Percentiles rank a stretch among this genome's conserved stretches.
These are phyloP conservation scores for Balaeniceps rex DNA, from an alignment of 2,113 vertebrate species.

Conservation along the genomic window DNA sequence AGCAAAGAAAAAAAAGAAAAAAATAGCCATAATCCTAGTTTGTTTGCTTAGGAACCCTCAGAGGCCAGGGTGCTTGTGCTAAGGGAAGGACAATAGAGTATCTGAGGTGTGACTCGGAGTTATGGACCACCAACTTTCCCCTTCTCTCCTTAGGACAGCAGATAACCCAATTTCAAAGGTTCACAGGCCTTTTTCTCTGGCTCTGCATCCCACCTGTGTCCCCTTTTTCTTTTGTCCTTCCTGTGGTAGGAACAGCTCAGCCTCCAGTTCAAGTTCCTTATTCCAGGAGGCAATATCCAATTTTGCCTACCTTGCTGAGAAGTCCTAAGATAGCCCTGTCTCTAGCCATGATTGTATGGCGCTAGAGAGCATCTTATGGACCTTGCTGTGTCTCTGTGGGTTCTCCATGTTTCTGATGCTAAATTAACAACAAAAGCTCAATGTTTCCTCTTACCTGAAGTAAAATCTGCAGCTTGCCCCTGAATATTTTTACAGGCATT, in stretches of 20 bases:
- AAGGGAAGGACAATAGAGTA: not conserved
- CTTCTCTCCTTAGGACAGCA: not conserved
- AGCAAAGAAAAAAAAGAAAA: not conserved
- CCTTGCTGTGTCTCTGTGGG: not conserved
- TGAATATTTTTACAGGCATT: not conserved
- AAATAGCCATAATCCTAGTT: not conserved
- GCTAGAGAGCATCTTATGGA: not conserved
- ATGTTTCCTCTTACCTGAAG: not conserved
- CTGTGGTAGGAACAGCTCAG: not conserved
- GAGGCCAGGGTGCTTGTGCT: not conserved
- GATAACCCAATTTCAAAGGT: not conserved
- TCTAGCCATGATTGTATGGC: not conserved
- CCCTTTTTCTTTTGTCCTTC: not conserved
- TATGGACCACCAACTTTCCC: not conserved
- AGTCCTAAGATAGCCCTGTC: not conserved
- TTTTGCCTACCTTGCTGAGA: not conserved
- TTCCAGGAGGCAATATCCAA: not conserved
- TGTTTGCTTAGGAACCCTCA: not conserved
- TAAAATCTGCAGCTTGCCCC: not conserved
- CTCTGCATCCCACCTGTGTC: not conserved
- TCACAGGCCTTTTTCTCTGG: not conserved
- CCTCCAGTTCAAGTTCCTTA: not conserved
- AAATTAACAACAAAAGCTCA: not conserved
- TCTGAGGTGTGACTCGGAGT: not conserved
- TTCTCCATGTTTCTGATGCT: not conserved